Evolutionary conservation across 1,140 invertebrate genomes (phyloP), one percentile per base, ranked within the genome.

Genomic region (Leptinotarsa defecta): DNA sequence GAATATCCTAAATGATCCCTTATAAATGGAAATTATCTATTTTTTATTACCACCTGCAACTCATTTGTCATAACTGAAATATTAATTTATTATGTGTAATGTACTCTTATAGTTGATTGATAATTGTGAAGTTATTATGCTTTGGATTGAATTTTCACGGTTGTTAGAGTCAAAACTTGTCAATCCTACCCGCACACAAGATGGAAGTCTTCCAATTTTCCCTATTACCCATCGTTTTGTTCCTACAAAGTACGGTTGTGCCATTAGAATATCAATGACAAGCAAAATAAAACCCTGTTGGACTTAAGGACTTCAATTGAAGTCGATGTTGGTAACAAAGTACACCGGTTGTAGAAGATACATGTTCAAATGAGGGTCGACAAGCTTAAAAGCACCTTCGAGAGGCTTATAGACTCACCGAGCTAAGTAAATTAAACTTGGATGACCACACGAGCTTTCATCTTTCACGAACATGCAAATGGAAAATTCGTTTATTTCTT

Each of bases 261-360:
- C 24, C 24, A 5, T 15, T 13, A 24, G 34, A 68, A 27, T 68
- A 17, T 43, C 65, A 68, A 68, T 68, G 17, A 11, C 6, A 68
- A 27, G 65, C 20, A 3, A 48, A 24, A 67, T 68, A 65, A 22
- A 64, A 52, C 20, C 22, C 62, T 22, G 27, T 5, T 24, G 65
- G 27, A 68, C 5, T 22, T 24, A 15, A 27, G 15, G 24, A 68
- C 65, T 77, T 71, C 69, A 74, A 77, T 77, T 77, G 68, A 63
- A 77, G 72, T 77, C 76, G 70, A 77, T 77, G 71, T 49, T 71
- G 62, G 71, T 63, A 77, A 77, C 76, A 74, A 76, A 77, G 71
- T 77, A 74, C 49, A 75, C 27, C 73, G 73, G 71, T 69, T 74
- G 70, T 74, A 61, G 62, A 67, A 74, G 76, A 74, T 77, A 48